Conservation (phyloP, 1,140 invertebrate species). For the Leptinotarsa undecemlineata region DNA sequence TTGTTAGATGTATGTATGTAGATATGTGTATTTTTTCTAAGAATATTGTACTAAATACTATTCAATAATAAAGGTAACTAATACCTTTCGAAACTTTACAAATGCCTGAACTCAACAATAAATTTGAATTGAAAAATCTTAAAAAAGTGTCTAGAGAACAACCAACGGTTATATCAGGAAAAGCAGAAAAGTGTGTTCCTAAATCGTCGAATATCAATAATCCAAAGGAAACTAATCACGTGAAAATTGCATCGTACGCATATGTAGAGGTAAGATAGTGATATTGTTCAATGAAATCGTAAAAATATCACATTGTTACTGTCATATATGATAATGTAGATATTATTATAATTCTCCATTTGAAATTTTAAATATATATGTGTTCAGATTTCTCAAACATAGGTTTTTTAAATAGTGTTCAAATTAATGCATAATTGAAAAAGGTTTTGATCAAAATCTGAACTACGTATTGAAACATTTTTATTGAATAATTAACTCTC, state of each 20-base stretch:
- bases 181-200: constrained; percentile 6
- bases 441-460: no score
- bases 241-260: constrained; percentile 48
- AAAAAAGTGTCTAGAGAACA: constrained; percentile 18
- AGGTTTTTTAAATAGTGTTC: no score
- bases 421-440: no score
- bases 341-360: no score
- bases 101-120: constrained; percentile 40
- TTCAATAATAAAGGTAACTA: background rate
- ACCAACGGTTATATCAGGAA: background rate
- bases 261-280: constrained; percentile 49
- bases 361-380: no score
- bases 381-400: no score
- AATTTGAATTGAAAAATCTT: constrained; percentile 36
- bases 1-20: constrained; percentile 9
- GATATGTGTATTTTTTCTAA: constrained; percentile 11
- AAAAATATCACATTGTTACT: no score
- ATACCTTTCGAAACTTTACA: background rate
- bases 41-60: background rate
- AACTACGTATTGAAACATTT: no score
- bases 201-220: constrained; percentile 18
- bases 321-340: no score
- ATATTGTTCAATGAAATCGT: background rate
- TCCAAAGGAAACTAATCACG: constrained; percentile 40
- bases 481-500: no score